phyloP scores from a whole-genome alignment of 2,888 invertebrate genomes.

The Malacosoma neustria region DNA sequence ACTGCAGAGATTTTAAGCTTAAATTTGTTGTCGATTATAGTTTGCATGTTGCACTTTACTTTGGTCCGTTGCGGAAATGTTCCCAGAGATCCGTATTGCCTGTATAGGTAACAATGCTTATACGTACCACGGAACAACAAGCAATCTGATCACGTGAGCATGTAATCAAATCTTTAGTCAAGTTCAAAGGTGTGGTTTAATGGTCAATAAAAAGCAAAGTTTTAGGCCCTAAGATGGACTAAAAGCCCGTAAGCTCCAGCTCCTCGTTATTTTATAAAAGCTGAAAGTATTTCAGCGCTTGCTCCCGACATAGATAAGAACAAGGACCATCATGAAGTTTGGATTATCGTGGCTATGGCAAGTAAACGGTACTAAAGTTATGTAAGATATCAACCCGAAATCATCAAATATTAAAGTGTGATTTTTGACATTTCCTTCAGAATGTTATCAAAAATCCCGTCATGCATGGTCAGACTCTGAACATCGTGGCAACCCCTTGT shows the following conservation, averaged over 20 bases:
- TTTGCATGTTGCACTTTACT: too few relatives aligned
- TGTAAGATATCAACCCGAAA: constrained; percentile 2
- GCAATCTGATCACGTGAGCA: too few relatives aligned
- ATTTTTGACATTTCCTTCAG: constrained; percentile 10
- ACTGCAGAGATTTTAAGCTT: too few relatives aligned
- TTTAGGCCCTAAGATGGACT: too few relatives aligned
- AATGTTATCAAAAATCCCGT: constrained; percentile 7
- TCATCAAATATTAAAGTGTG: constrained; percentile 8
- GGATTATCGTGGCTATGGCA: constrained; percentile 10
- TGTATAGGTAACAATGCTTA: too few relatives aligned
- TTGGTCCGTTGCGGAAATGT: too few relatives aligned
- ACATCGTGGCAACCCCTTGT: constrained; percentile 7
- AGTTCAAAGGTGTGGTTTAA: too few relatives aligned
- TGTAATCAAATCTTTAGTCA: too few relatives aligned
- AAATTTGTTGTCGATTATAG: too few relatives aligned
- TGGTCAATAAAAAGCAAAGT: too few relatives aligned
- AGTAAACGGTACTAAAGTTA: constrained; percentile 4
- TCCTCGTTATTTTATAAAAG: constrained; percentile 8
- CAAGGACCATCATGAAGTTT: constrained; percentile 9
- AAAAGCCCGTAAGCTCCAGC: constrained; percentile 7
- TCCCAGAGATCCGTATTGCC: too few relatives aligned
- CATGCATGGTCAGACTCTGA: constrained; percentile 7
- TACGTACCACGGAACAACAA: too few relatives aligned
- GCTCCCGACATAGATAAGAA: constrained; percentile 11
- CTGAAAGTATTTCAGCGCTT: constrained; percentile 10